A percentile compares a stretch with the other conserved stretches of the same genome.
These are phyloP conservation scores for Desmodus rotundus DNA, from an alignment of 2,113 vertebrate genomes.

Conservation along the genomic window DNA sequence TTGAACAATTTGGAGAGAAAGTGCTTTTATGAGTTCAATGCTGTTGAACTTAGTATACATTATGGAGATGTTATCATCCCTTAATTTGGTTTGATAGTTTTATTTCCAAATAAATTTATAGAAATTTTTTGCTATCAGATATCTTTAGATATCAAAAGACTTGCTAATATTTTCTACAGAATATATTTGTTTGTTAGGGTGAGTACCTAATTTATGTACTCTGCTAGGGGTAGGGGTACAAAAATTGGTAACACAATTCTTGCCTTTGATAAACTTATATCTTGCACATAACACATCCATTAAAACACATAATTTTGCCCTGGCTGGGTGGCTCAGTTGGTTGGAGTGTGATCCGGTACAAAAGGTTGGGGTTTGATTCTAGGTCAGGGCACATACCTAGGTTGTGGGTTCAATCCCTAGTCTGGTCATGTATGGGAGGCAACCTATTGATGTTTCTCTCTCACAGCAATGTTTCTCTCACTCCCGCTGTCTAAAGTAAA, in stretches of 20 bases:
- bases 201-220: not conserved
- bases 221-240: not conserved
- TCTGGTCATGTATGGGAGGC: no score
- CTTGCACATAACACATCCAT: not conserved
- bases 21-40: not conserved
- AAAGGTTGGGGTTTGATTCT: no score
- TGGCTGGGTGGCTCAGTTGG: no score
- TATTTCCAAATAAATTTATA: conserved; percentile 3
- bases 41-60: not conserved
- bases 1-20: not conserved
- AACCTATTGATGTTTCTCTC: no score
- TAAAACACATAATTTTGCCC: not conserved
- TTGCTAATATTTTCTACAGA: conserved; percentile 2
- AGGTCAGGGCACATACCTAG: no score
- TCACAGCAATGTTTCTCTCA: no score
- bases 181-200: not conserved
- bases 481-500: no score
- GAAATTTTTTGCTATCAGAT: not conserved
- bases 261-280: not conserved
- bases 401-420: no score
- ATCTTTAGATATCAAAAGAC: not conserved
- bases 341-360: no score
- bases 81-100: conserved; percentile 16
- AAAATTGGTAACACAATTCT: not conserved
- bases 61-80: not conserved